These are phyloP conservation scores for Hermaeophaga mercurialis DNA, from an alignment of 2,888 invertebrate genomes.

Conservation along the genomic window DNA sequence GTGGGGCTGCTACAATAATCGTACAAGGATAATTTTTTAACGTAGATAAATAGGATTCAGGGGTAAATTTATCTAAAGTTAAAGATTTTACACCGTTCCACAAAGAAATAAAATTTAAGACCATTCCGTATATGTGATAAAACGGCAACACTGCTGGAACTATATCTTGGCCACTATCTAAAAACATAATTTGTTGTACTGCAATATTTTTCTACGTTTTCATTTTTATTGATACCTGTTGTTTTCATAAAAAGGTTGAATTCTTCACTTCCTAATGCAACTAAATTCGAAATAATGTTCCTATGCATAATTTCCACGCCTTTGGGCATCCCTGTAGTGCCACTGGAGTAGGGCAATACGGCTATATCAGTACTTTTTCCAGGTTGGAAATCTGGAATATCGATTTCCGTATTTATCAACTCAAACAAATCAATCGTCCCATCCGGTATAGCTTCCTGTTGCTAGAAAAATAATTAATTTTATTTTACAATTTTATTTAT, in stretches of 20 bases:
- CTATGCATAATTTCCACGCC: slow-evolving; percentile 71
- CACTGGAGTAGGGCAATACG: slow-evolving; percentile 82
- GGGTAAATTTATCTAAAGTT: slow-evolving; percentile 76
- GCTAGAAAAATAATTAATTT: slow-evolving; percentile 23
- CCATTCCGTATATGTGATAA: slow-evolving; percentile 82
- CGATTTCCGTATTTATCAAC: slow-evolving; percentile 47
- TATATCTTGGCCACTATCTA: slow-evolving; percentile 65
- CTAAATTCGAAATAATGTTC: slow-evolving; percentile 41
- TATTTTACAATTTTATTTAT: too few species aligned
- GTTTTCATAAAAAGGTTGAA: slow-evolving; percentile 25
- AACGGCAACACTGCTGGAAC: slow-evolving; percentile 77
- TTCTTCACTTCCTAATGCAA: slow-evolving; percentile 34
- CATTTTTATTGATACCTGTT: slow-evolving; percentile 26
- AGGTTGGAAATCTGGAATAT: slow-evolving; percentile 59
- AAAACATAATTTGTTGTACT: slow-evolving; percentile 39
- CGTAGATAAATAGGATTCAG: slow-evolving; percentile 68
- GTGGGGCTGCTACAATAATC: slow-evolving; percentile 35
- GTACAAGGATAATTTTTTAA: slow-evolving; percentile 62
- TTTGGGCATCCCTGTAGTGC: slow-evolving; percentile 83
- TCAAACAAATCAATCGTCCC: slow-evolving; percentile 32
- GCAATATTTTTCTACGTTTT: slow-evolving; percentile 10
- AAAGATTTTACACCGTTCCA: slow-evolving; percentile 67
- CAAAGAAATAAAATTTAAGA: slow-evolving; percentile 64
- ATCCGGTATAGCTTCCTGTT: slow-evolving; percentile 26
- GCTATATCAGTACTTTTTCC: slow-evolving; percentile 62